Evolutionary conservation across 2,113 vertebrate genomes (phyloP).

Genomic region (Chaetops frenatus): DNA sequence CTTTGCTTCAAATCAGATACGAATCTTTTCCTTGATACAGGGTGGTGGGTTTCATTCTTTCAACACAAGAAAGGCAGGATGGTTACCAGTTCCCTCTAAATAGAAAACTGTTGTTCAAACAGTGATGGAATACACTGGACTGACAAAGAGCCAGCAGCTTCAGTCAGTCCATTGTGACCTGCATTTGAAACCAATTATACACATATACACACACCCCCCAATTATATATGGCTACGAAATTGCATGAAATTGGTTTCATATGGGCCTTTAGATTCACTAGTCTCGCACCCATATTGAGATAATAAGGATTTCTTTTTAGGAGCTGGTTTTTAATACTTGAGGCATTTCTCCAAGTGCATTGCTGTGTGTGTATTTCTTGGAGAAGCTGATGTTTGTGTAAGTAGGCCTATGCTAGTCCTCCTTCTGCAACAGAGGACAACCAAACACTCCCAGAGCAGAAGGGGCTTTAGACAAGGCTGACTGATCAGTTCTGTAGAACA

Average conservation of each 20-base stretch:
- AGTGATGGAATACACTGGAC: neutral
- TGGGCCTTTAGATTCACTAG: slow-evolving; percentile 47
- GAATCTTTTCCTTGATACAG: neutral
- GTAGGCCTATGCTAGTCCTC: neutral
- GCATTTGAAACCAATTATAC: slow-evolving; percentile 66
- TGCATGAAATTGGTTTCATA: slow-evolving; percentile 70
- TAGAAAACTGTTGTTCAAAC: slow-evolving; percentile 43
- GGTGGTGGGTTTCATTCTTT: slow-evolving; percentile 16
- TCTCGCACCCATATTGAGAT: slow-evolving; percentile 64
- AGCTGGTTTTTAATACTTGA: slow-evolving; percentile 30
- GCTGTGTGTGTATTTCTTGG: slow-evolving; percentile 56
- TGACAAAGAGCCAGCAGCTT: slow-evolving; percentile 31
- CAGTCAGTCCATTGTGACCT: neutral
- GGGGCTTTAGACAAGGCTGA: neutral
- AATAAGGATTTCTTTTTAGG: slow-evolving; percentile 64
- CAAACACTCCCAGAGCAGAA: neutral
- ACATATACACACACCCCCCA: slow-evolving; percentile 1
- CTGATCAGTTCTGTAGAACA: neutral
- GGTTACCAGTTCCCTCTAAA: slow-evolving; percentile 18
- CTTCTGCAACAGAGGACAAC: neutral
- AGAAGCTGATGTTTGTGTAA: slow-evolving; percentile 51
- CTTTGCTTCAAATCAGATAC: neutral
- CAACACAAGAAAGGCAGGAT: neutral
- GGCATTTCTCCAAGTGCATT: slow-evolving; percentile 61
- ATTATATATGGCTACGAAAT: slow-evolving; percentile 44